Conservation (phyloP, 2,797 vertebrate species). For the Alectoris magna region DNA sequence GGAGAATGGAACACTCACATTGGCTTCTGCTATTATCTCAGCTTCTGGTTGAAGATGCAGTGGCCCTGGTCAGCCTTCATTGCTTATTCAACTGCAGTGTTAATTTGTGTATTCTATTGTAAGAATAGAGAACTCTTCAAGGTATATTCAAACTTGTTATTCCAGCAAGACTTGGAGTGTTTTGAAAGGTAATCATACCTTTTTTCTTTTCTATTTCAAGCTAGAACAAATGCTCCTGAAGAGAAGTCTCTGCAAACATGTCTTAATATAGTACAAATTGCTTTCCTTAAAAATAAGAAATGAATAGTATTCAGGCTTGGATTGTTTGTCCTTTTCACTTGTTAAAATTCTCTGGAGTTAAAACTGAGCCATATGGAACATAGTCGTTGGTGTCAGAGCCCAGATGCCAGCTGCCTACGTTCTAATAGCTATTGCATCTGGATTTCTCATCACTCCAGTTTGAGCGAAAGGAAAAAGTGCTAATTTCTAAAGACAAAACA, state of each 20-base stretch:
- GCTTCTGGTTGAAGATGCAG: not conserved
- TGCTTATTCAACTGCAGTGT: rapidly evolving
- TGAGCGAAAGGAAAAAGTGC: not conserved
- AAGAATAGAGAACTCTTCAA: not conserved
- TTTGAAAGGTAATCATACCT: not conserved
- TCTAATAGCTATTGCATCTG: constrained; percentile 52
- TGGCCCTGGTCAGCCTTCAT: not conserved
- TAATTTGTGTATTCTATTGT: not conserved
- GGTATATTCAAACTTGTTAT: not conserved
- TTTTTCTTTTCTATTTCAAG: not conserved
- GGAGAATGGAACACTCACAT: not conserved
- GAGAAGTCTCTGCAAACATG: not conserved
- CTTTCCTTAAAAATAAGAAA: constrained; percentile 32
- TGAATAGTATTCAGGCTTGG: constrained; percentile 55
- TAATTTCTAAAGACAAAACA: not conserved
- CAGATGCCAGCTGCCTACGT: constrained; percentile 67
- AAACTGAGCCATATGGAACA: constrained; percentile 63
- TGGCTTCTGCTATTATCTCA: not conserved
- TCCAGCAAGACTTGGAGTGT: not conserved
- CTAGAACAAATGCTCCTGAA: not conserved
- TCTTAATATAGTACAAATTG: constrained; percentile 28
- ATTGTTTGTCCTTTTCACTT: constrained; percentile 65
- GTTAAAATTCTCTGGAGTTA: constrained; percentile 52
- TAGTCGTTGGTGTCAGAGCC: constrained; percentile 52
- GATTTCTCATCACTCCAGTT: not conserved